These are phyloP conservation scores for Drosophila nikananu DNA, from an alignment of 1,140 invertebrate species.

Conservation along the genomic window DNA sequence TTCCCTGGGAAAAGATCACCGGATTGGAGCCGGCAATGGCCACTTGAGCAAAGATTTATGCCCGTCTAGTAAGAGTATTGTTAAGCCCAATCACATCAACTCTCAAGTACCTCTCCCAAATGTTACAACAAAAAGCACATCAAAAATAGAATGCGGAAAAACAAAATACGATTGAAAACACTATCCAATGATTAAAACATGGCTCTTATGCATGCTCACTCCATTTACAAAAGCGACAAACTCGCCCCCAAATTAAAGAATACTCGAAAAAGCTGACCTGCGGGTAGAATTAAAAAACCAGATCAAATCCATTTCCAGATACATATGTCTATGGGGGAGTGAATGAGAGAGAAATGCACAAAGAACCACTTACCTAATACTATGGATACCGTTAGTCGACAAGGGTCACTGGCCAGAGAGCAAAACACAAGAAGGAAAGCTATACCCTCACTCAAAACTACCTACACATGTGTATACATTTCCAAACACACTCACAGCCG, in stretches of 20 bases:
- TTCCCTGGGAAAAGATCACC: background rate
- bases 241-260: slow-evolving; percentile 16
- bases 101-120: slow-evolving; percentile 3
- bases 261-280: slow-evolving; percentile 22
- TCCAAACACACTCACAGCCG: slow-evolving; percentile 28
- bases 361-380: slow-evolving; percentile 69
- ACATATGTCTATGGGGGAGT: background rate
- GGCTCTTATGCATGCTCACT: background rate
- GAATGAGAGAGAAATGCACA: slow-evolving; percentile 20
- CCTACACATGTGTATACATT: background rate
- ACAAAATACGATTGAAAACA: background rate
- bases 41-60: slow-evolving; percentile 34
- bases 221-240: slow-evolving; percentile 5
- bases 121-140: slow-evolving; percentile 19
- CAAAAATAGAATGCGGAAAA: slow-evolving; percentile 22
- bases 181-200: slow-evolving; percentile 8
- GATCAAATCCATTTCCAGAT: slow-evolving; percentile 12
- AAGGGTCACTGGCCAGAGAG: slow-evolving; percentile 70
- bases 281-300: slow-evolving; percentile 31
- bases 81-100: slow-evolving; percentile 2
- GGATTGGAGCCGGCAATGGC: slow-evolving; percentile 17
- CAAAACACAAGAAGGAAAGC: slow-evolving; percentile 35
- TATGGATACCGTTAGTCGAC: slow-evolving; percentile 77
- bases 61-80: background rate
- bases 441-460: slow-evolving; percentile 23